Conservation (phyloP, 2,113 vertebrate genomes). For the Melanocharis versteri region DNA sequence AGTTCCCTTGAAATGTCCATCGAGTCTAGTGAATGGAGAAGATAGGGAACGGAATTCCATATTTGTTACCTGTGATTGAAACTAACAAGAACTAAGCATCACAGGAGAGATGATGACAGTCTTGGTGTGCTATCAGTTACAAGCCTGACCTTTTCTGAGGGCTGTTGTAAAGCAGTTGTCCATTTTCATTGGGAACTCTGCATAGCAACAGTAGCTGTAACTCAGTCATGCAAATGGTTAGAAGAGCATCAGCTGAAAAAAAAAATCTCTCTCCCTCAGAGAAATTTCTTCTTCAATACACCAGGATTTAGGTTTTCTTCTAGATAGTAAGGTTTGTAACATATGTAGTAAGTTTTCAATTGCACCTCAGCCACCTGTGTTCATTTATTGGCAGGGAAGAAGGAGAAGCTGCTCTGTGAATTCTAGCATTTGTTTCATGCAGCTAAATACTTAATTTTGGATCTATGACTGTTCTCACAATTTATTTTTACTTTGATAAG, state of each 20-base stretch:
- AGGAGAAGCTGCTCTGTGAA: not conserved
- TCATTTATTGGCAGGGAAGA: not conserved
- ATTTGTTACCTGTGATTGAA: not conserved
- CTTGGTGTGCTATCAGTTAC: not conserved
- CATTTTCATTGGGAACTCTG: not conserved
- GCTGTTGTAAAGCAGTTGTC: not conserved
- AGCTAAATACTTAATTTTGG: not conserved
- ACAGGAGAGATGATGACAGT: not conserved
- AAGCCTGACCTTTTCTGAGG: not conserved
- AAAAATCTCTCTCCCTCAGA: not conserved
- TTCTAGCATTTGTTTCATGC: not conserved
- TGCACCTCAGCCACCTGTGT: not conserved
- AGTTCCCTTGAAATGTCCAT: not conserved
- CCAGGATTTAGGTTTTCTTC: not conserved
- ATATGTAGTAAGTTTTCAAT: not conserved
- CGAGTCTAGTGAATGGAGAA: not conserved
- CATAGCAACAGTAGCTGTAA: not conserved
- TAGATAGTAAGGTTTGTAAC: not conserved
- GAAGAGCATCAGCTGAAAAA: not conserved
- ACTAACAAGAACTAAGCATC: not conserved
- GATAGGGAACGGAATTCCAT: not conserved
- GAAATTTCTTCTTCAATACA: not conserved
- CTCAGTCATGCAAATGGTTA: not conserved
- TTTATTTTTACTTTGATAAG: not conserved
- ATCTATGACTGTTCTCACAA: not conserved